phyloP scores from a whole-genome alignment of 2,113 vertebrate genomes.

The Ardeotis arabs region DNA sequence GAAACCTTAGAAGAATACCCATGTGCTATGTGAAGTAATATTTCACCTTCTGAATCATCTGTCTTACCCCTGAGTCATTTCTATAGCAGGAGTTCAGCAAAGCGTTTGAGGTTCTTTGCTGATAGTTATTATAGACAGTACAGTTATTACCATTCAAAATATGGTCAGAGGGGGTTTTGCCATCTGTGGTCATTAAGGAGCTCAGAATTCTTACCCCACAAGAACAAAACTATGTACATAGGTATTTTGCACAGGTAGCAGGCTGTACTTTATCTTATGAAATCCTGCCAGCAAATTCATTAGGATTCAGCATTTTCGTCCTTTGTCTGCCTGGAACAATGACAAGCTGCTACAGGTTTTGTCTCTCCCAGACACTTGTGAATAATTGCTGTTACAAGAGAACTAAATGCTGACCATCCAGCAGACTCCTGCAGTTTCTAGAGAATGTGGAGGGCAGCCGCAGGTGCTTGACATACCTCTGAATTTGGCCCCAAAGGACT shows the following conservation, averaged over 20 bases:
- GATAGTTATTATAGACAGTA: not conserved
- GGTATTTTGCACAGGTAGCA: not conserved
- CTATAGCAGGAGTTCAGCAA: not conserved
- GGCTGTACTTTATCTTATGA: not conserved
- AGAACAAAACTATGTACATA: not conserved
- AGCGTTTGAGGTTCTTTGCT: not conserved
- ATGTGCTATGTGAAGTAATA: not conserved
- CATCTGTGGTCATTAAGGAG: not conserved
- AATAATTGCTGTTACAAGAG: rapidly evolving
- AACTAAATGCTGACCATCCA: not conserved
- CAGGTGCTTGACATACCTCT: not conserved
- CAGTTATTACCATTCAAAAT: not conserved
- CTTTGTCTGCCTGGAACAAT: not conserved
- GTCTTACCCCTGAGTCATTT: not conserved
- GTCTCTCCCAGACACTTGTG: not conserved
- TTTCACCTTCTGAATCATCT: conserved; percentile 17
- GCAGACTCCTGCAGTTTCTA: not conserved
- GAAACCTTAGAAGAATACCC: not conserved
- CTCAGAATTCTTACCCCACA: not conserved
- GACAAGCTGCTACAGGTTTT: not conserved
- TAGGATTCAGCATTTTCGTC: not conserved
- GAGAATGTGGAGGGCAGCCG: not conserved
- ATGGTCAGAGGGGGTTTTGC: not conserved
- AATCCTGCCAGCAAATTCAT: not conserved
- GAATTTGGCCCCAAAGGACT: not conserved